phyloP scores from a whole-genome alignment of 2,797 vertebrate species.

The Artibeus lituratus region DNA sequence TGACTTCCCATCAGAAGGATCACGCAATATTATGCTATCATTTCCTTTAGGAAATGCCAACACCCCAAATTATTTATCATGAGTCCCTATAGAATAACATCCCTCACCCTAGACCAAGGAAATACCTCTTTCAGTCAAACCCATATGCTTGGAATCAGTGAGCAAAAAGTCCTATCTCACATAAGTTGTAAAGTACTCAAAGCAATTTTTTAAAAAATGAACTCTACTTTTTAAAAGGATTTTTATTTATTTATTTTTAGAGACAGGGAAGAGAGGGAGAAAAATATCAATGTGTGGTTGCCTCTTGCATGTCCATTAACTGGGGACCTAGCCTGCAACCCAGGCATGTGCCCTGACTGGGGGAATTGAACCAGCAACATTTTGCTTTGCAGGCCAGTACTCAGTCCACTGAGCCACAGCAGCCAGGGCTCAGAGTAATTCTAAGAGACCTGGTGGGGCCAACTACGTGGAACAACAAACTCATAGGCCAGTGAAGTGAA shows the following conservation, averaged over 20 bases:
- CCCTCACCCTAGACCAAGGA: not conserved
- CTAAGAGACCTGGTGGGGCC: not conserved
- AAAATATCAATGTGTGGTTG: too few species aligned
- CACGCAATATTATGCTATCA: not conserved
- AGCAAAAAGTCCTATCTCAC: not conserved
- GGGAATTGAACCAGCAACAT: too few species aligned
- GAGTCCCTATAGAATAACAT: not conserved
- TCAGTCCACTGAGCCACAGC: too few species aligned
- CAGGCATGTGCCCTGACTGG: too few species aligned
- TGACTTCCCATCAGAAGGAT: not conserved
- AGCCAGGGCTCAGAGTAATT: not conserved
- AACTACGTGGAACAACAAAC: not conserved
- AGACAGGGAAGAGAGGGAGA: too few species aligned
- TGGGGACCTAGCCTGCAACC: too few species aligned
- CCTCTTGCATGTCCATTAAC: too few species aligned
- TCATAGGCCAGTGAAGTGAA: not conserved
- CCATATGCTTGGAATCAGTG: not conserved
- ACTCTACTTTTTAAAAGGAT: too few species aligned
- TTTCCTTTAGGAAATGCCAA: not conserved
- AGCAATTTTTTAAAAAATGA: not conserved
- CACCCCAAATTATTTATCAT: not conserved
- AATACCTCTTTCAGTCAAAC: not conserved
- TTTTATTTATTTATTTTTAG: too few species aligned
- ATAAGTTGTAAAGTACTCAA: not conserved
- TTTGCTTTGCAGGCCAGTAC: too few species aligned